phyloP scores from a whole-genome alignment of 2,797 vertebrate genomes.

The Etheostoma nigrum region DNA sequence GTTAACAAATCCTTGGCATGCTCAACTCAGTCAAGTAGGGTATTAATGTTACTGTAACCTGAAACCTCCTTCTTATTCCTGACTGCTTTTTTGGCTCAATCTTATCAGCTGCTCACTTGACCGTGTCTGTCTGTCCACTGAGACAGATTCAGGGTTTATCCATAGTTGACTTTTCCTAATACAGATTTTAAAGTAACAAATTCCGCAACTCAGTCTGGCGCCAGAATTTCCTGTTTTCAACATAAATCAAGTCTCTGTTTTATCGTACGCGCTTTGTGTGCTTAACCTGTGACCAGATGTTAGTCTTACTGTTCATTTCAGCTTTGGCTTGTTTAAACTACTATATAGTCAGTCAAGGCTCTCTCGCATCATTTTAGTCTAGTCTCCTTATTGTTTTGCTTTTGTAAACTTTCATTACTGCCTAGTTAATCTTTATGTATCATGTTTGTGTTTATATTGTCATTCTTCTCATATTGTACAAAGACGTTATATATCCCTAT shows the following conservation, averaged over 20 bases:
- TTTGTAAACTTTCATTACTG: background rate
- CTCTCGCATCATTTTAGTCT: background rate
- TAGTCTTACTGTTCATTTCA: slow-evolving; percentile 45
- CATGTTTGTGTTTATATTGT: background rate
- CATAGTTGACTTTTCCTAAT: slow-evolving; percentile 60
- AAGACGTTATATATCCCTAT: background rate
- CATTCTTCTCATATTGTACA: background rate
- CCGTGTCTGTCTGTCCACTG: slow-evolving; percentile 16
- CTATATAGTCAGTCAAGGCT: slow-evolving; percentile 8
- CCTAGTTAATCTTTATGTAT: background rate
- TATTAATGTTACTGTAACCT: background rate
- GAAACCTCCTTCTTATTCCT: slow-evolving; percentile 8
- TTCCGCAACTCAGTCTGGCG: slow-evolving; percentile 70
- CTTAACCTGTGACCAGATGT: slow-evolving; percentile 63
- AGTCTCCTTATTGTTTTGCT: background rate
- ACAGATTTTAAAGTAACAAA: slow-evolving; percentile 64
- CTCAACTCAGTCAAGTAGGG: background rate
- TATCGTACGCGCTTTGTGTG: slow-evolving; percentile 50
- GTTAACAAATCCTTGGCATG: background rate
- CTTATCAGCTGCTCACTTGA: slow-evolving; percentile 53
- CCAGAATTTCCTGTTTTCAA: slow-evolving; percentile 82
- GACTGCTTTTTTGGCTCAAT: slow-evolving; percentile 15
- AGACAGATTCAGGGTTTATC: slow-evolving; percentile 52
- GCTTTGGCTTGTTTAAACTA: slow-evolving; percentile 17
- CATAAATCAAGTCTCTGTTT: slow-evolving; percentile 68